phyloP scores from a whole-genome alignment of 37 sponge, comb jelly and placozoan species.

The Beroe forskalii region DNA sequence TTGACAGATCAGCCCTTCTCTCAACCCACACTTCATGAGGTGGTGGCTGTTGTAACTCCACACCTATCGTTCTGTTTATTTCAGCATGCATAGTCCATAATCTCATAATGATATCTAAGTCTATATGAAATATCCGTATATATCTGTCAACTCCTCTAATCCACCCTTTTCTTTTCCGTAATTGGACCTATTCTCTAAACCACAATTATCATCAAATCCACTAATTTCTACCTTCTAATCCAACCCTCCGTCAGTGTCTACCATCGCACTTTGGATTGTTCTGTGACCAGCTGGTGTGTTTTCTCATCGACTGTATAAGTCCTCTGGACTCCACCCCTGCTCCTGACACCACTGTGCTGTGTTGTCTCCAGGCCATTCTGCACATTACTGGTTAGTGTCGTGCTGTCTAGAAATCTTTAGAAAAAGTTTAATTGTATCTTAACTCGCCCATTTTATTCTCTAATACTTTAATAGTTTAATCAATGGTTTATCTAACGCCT shows the following conservation, averaged over 20 bases:
- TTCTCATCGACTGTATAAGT: constrained; percentile 32
- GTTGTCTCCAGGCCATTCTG: constrained; percentile 35
- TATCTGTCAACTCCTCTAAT: background rate
- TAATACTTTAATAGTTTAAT: too few relatives aligned
- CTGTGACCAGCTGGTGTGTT: constrained; percentile 60
- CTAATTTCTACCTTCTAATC: background rate
- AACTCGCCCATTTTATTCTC: too few relatives aligned
- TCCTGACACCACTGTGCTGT: background rate
- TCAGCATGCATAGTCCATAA: too few relatives aligned
- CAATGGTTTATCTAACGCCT: too few relatives aligned
- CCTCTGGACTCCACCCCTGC: background rate
- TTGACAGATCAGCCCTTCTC: too few relatives aligned
- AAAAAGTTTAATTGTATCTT: too few relatives aligned
- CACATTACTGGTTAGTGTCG: constrained; percentile 21
- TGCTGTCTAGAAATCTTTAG: too few relatives aligned
- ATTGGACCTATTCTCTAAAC: background rate
- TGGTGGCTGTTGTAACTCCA: too few relatives aligned
- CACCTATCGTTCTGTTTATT: too few relatives aligned
- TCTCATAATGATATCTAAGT: too few relatives aligned
- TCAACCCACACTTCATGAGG: too few relatives aligned
- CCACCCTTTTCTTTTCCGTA: background rate
- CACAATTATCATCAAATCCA: background rate
- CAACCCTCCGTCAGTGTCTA: background rate
- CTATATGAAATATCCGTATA: too few relatives aligned
- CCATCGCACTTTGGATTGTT: background rate